A percentile compares a stretch with the other conserved stretches of the same genome.
Evolutionary conservation across 1,140 invertebrate species (phyloP).

Genomic region (Papilio helenus): DNA sequence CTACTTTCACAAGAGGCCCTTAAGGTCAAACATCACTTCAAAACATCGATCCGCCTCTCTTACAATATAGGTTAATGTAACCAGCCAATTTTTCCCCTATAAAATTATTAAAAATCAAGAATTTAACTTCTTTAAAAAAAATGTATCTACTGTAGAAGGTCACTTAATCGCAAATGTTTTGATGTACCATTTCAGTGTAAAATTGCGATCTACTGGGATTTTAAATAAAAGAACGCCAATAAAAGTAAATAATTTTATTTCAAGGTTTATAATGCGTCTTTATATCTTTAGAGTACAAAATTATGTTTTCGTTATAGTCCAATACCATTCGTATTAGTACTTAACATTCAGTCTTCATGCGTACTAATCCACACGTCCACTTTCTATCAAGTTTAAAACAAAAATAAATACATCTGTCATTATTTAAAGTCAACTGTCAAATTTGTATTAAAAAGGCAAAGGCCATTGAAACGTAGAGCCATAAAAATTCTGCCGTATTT

Average conservation of each 20-base stretch:
- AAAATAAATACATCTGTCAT: constrained; percentile 6
- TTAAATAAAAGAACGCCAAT: constrained; percentile 36
- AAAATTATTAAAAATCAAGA: too few relatives aligned
- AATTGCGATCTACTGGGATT: too few relatives aligned
- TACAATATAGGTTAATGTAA: neutral
- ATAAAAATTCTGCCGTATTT: neutral
- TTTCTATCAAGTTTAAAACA: constrained; percentile 8
- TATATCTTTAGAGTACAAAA: constrained; percentile 62
- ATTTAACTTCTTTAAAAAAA: neutral
- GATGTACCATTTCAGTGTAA: too few relatives aligned
- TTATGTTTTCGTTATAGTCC: constrained; percentile 53
- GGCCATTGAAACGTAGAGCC: constrained; percentile 1
- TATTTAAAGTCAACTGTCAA: neutral
- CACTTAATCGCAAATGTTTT: too few relatives aligned
- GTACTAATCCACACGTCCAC: constrained; percentile 33
- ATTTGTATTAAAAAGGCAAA: constrained; percentile 15
- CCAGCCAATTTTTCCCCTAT: neutral
- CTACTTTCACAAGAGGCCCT: neutral
- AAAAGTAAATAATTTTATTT: constrained; percentile 63
- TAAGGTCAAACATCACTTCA: constrained; percentile 11
- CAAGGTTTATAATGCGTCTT: constrained; percentile 63
- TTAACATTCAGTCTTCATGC: constrained; percentile 59
- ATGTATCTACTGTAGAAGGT: neutral
- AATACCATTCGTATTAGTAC: constrained; percentile 47
- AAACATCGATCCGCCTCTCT: constrained; percentile 13